Base-by-base conservation (phyloP, 2,888 invertebrate genomes). In the Thysanoteuthis rhombus region DNA sequence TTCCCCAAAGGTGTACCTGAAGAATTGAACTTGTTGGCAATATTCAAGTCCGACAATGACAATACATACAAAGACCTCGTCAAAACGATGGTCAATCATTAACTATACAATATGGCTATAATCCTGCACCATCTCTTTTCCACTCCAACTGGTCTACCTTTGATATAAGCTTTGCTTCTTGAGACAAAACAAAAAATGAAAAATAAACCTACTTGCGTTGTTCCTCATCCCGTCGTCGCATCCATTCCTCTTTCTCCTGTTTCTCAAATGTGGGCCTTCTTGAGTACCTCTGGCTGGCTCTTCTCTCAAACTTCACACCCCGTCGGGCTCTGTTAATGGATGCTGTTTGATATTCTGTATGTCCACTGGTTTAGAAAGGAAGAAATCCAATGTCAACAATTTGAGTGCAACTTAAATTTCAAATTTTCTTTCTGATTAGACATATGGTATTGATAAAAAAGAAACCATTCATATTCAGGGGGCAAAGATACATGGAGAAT, bases 311-410 rank as follows among this genome's bases (percentile, higher is more conserved):
- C 97, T 99, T 99, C 16, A 99, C 99, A 1, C 99, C 99, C 93
- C 99, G 98, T 92, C 99, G 97, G 1, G 99, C 99, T 94, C 98
- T 98, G 97, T 98, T 99, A 96, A 98, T 98, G 96, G 98, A 98
- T 22, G 99, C 98, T 45, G 99, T 98, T 97, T 99, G 99, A 97
- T 99, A 99, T 97, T 99, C 99, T 1, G 99, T 99, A 97, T 99
- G 98, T 0, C 99, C 99, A 95, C 99, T 99, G 96, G 32, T 96
- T 39, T n/a, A 1, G 32, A 92, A 42, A 40, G 1, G 42, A 28
- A 92, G 12, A 92, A 40, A 92, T 32, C 2, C 4, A 52, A 25
- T 52, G 22, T 28, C 4, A 38, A 90, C 22, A 22, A 90, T 90
- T 38, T 90, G 90, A 38, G 25, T 0, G 3, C 36, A 90, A 38